Evolutionary conservation across 1,140 invertebrate genomes (phyloP), one percentile per base, ranked within the genome.

Genomic region (Drosophila repleta): DNA sequence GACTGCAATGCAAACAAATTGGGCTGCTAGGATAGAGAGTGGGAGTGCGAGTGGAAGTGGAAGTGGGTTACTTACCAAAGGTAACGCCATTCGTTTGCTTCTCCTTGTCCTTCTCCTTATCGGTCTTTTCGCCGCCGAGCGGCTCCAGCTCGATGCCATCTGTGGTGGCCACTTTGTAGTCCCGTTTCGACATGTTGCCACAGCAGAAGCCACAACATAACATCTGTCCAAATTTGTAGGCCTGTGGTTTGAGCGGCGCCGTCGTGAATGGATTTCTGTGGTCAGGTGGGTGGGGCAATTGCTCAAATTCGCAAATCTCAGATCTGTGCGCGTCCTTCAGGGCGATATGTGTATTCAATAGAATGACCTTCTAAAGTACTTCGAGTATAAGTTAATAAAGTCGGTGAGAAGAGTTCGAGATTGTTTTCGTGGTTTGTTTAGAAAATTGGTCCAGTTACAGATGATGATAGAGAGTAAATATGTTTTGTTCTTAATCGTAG

Each of bases 171-270:
- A 91, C 90, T 78, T 91, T 91, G 82, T 91, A 91, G 73, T 91
- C 90, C 37, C 90, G 81, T 75, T 91, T 91, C 71, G 89, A 91
- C 90, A 91, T 91, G 60, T 91, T 91, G 80, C 90, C 90, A 84
- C 90, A 91, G 55, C 90, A 91, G 74, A 91, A 90, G 71, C 90
- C 90, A 81, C 90, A 91, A 89, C 90, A 91, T 91, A 91, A 91
- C 90, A 91, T 91, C 90, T 84, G 88, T 58, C 81, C 85, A 77
- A 91, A 90, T 83, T 82, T 85, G 51, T 79, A 88, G 62, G 84
- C 76, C 70, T 88, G 64, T 43, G 82, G 82, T 64, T 88, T 87
- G 56, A 87, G 82, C 51, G 83, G 74, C 74, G 82, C 82, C 82
- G 82, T 87, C 53, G 71, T 87, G 82, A 62, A 72, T 72, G 55